Evolutionary conservation across 1,140 invertebrate species (phyloP), one percentile per base, ranked within the genome.

Genomic region (Drosophila pachea): DNA sequence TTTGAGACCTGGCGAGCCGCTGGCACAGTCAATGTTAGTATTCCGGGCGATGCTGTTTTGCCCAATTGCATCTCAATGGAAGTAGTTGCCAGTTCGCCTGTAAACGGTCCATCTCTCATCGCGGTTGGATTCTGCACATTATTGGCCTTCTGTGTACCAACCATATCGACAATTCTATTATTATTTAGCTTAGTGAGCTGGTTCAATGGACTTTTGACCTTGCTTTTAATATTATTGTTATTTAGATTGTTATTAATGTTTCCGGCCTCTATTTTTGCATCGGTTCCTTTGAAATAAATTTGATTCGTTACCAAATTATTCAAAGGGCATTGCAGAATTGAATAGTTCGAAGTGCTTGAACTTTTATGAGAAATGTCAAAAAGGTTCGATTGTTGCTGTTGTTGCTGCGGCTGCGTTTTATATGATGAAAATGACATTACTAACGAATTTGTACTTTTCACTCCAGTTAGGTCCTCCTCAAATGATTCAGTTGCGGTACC

Each of bases 71-170:
- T 67, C 4, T 65, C 63, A 22, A 53, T 53, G 11, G 36, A 7
- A 7, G 36, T 0, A 12, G 47, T 11, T 12, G 42, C 32, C 63
- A 67, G 33, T 14, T 60, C 53, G n/a, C 42, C 56, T 5, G 32
- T 35, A 53, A 47, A 68, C n/a, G 40, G 50, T n/a, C 38, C 49
- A 48, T 74, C 63, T 8, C 49, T 36, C 11, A 42, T 52, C 7
- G 29, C 11, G 11, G 58, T 61, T 3, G 33, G 67, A 48, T 53
- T 68, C 47, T 65, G 47, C 6, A 53, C 45, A 50, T 65, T 52
- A 62, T 55, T 50, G 11, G 22, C 35, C 29, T 68, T 49, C n/a
- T 76, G 70, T 16, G 79, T 62, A 6, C 79, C 79, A 42, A 84
- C 81, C 79, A 84, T 84, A 48, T 36, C 65, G 50, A 7, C 31